phyloP scores from a whole-genome alignment of 1,140 invertebrate genomes.

The Drosophila guanche region DNA sequence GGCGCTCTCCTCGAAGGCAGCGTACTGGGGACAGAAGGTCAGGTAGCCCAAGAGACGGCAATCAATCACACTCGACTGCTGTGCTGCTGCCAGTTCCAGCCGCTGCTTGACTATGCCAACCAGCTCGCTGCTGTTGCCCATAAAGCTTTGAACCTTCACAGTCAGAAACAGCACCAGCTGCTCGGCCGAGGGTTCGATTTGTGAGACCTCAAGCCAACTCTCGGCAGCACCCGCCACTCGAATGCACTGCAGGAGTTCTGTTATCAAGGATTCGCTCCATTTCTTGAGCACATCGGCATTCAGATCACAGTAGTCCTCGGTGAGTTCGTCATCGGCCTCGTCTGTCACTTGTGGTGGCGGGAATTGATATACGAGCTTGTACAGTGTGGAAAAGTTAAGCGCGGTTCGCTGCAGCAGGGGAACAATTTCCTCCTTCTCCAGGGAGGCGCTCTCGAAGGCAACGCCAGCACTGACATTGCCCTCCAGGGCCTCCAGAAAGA shows the following conservation, averaged over 20 bases:
- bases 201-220: conserved; percentile 48
- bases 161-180: conserved; percentile 54
- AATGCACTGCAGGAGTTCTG: conserved; percentile 56
- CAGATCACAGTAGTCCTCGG: conserved; percentile 80
- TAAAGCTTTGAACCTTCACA: conserved; percentile 58
- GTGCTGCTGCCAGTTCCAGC: conserved; percentile 28
- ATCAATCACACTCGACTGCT: conserved; percentile 46
- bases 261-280: conserved; percentile 65
- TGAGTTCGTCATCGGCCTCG: conserved; percentile 71
- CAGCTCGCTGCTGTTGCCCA: conserved; percentile 57
- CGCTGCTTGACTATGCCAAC: conserved; percentile 60
- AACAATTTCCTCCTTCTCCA: conserved; percentile 19
- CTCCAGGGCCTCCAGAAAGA: conserved; percentile 49
- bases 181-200: conserved; percentile 11
- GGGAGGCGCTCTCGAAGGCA: conserved; percentile 33
- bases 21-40: conserved; percentile 49
- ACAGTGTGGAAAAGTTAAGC: conserved; percentile 61
- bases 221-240: conserved; percentile 51
- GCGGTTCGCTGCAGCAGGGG: conserved; percentile 43
- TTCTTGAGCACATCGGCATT: conserved; percentile 74
- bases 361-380: conserved; percentile 58
- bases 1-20: conserved; percentile 70
- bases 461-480: conserved; percentile 37
- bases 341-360: conserved; percentile 34
- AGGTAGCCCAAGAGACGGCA: conserved; percentile 59